Base-by-base conservation (phyloP, 2,797 vertebrate genomes). In the Sardinella longiceps region DNA sequence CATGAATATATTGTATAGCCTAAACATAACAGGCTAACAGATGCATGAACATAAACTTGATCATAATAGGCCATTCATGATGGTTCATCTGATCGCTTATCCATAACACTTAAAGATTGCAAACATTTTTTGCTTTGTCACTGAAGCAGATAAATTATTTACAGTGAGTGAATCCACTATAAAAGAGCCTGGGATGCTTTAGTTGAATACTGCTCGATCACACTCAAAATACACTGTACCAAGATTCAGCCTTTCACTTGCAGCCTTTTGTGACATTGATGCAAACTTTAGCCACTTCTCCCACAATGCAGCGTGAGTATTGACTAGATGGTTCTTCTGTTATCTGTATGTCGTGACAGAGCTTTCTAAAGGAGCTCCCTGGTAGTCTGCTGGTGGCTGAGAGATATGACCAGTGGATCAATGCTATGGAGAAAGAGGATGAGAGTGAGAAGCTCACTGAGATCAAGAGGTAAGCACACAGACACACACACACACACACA, bases 331-430 rank as follows among this genome's bases (percentile, higher is more conserved):
- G 15, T 5, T 77, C 18, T 37, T 39, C 70, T 9, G 11, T n/a
- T n/a, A n/a, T 39, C 39, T 85, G 53, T 74, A 39, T 80, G n/a
- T 23, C n/a, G 86, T 89, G 85, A 56, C 91, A 99, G 98, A 96
- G 96, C 88, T 99, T 99, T 88, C 96, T 99, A 70, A 94, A 97
- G 87, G 96, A 97, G 9, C 97, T 99, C 89, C 98, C 98, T 0
- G 94, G 92, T 84, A 97, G 97, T 89, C 95, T 99, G 43, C 93
- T 99, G 77, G 95, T 93, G 1, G 93, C 93, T 0, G 94, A 97
- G 23, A 94, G 96, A 84, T 98, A 97, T 30, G 91, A 95, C 28
- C 92, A 91, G 45, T 99, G 98, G 98, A 97, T 97, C 91, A 81
- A 66, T 0, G 96, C 97, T 66, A 87, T 99, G 88, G 95, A 96